Evolutionary conservation across 2,113 vertebrate species (phyloP).

Genomic region (Phaetusa simplex): DNA sequence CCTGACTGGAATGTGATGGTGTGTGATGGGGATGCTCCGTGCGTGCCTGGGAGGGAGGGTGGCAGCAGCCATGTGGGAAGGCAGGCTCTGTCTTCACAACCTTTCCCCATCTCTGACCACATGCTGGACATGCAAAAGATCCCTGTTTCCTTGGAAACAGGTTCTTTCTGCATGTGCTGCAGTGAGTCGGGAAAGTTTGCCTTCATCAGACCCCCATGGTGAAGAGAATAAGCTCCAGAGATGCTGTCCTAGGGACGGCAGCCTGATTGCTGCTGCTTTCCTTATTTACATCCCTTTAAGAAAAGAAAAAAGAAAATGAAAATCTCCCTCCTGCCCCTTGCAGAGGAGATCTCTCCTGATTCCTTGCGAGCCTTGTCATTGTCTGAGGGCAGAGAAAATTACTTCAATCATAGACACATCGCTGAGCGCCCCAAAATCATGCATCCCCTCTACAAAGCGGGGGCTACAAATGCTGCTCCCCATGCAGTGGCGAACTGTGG

Average conservation of each 20-base stretch:
- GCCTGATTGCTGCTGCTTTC: conserved; percentile 69
- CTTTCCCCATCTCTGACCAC: conserved; percentile 43
- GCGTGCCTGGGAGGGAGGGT: neutral
- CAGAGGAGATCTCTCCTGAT: neutral
- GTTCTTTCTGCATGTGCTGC: conserved; percentile 70
- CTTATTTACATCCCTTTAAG: conserved; percentile 68
- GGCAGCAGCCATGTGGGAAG: neutral
- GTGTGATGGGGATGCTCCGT: neutral
- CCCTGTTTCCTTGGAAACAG: conserved; percentile 77
- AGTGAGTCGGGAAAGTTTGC: conserved; percentile 66
- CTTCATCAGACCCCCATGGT: conserved; percentile 77
- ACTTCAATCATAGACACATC: rapidly evolving
- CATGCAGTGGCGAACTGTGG: rapidly evolving
- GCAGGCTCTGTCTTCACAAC: neutral
- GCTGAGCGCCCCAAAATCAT: neutral
- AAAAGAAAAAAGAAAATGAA: neutral
- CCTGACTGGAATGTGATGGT: neutral
- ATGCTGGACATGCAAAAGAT: conserved; percentile 66
- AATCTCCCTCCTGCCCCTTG: conserved; percentile 23
- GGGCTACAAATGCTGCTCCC: neutral
- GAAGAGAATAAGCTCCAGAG: conserved; percentile 74
- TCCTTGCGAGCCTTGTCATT: rapidly evolving
- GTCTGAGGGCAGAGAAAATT: neutral
- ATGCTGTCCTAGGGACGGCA: conserved; percentile 57
- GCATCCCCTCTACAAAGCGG: neutral